Percentiles rank a stretch among this genome's conserved stretches.
Evolutionary conservation across 1,140 invertebrate genomes (phyloP).

Genomic region (Arctopsyche grandis): DNA sequence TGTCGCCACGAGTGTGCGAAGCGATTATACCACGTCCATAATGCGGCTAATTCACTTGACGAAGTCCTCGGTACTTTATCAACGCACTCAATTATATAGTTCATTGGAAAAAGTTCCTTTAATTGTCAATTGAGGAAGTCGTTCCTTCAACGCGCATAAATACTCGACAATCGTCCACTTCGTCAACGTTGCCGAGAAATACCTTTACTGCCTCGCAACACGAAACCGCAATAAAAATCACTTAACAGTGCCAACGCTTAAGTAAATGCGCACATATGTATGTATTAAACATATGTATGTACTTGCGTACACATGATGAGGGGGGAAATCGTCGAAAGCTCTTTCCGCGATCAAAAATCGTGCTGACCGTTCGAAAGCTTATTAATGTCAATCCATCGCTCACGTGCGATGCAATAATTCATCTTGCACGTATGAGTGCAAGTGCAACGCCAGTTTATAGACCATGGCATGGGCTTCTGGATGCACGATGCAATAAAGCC

Average conservation of each 20-base stretch:
- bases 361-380: conserved; percentile 6
- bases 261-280: too few species aligned
- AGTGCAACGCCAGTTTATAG: conserved; percentile 30
- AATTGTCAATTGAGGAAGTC: conserved; percentile 52
- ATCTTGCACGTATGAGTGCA: conserved; percentile 13
- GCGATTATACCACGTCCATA: not conserved
- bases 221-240: too few species aligned
- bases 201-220: not conserved
- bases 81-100: conserved; percentile 46
- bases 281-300: too few species aligned
- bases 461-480: conserved; percentile 19
- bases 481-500: conserved; percentile 32
- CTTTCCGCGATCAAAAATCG: not conserved
- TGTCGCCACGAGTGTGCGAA: conserved; percentile 15
- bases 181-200: not conserved
- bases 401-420: conserved; percentile 16
- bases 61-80: conserved; percentile 33
- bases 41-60: conserved; percentile 42
- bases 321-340: not conserved
- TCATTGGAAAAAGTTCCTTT: conserved; percentile 50
- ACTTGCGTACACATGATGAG: too few species aligned
- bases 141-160: conserved; percentile 13
- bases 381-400: conserved; percentile 36
- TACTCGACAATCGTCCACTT: not conserved
- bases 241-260: too few species aligned